Conservation (phyloP, 2,797 vertebrate species). For the Borostomias antarcticus region DNA sequence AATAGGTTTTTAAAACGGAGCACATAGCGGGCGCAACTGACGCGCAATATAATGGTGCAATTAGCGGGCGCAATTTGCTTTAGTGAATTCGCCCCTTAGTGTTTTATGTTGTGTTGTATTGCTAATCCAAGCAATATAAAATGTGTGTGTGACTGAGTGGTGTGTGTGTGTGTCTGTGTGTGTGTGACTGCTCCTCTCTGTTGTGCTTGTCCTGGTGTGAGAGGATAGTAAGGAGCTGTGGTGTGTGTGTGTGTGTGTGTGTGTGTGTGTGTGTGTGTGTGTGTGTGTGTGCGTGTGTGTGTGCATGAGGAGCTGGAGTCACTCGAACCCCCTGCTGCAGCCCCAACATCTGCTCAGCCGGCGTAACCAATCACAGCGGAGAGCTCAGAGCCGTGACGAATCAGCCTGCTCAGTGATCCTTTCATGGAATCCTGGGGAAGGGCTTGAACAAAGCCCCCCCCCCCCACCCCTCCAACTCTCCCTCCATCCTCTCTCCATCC, state of each 20-base stretch:
- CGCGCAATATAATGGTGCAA: too few relatives aligned
- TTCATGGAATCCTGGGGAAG: conserved; percentile 79
- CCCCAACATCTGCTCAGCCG: conserved; percentile 77
- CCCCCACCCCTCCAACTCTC: conserved; percentile 58
- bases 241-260: conserved; percentile 7
- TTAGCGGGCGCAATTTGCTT: too few relatives aligned
- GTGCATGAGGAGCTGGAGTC: conserved; percentile 61
- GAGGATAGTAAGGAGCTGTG: background rate
- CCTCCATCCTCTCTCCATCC: conserved; percentile 50
- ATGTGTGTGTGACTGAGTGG: conserved; percentile 53
- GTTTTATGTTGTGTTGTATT: too few relatives aligned
- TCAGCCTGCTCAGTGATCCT: conserved; percentile 78
- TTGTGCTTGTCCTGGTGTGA: background rate
- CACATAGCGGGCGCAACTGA: too few relatives aligned
- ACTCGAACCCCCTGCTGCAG: conserved; percentile 75
- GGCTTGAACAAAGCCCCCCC: conserved; percentile 75
- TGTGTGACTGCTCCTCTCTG: conserved; percentile 31
- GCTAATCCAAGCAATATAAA: background rate
- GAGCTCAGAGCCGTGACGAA: conserved; percentile 72
- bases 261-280: conserved; percentile 17
- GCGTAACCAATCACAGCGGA: conserved; percentile 72
- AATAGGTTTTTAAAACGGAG: too few relatives aligned
- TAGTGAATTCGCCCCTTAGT: too few relatives aligned
- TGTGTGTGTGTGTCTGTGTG: conserved; percentile 23
- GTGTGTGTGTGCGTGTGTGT: conserved; percentile 19